Percentiles rank a stretch among this genome's conserved stretches.
Conservation (phyloP, 2,797 vertebrate species). For the Cossypha niveicapilla region DNA sequence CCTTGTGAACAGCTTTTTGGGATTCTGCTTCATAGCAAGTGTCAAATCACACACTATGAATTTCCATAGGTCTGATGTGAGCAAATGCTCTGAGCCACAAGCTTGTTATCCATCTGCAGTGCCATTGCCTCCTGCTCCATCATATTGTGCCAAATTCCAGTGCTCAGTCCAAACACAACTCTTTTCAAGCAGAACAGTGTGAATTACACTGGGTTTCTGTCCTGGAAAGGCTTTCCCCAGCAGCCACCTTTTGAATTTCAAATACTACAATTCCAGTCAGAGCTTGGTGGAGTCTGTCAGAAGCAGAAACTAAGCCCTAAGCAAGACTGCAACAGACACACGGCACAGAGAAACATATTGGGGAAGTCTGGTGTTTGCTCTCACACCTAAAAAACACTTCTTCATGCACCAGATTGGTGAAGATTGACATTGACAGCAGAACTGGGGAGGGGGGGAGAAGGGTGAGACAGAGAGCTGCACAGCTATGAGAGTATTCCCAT, state of each 20-base stretch:
- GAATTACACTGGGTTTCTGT: neutral
- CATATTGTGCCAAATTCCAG: neutral
- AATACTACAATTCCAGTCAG: rapidly evolving
- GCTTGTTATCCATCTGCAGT: neutral
- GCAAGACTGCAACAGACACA: neutral
- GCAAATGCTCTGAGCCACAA: neutral
- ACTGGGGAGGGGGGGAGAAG: neutral
- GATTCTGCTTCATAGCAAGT: neutral
- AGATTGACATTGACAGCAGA: slow-evolving; percentile 13
- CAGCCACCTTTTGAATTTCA: neutral
- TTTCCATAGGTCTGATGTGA: neutral
- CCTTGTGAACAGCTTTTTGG: slow-evolving; percentile 6
- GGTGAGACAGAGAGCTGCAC: neutral
- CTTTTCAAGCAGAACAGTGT: neutral
- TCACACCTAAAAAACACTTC: slow-evolving; percentile 53
- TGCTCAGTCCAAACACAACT: neutral
- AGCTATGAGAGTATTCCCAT: neutral
- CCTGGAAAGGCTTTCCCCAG: neutral
- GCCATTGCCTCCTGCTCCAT: neutral
- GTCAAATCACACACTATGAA: neutral
- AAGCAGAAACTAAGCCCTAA: neutral
- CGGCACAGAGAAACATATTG: neutral
- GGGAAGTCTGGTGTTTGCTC: slow-evolving; percentile 53
- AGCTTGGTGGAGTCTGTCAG: neutral
- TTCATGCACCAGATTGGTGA: slow-evolving; percentile 20